Conservation (phyloP, 2,113 vertebrate genomes). For the Rhea americana region DNA sequence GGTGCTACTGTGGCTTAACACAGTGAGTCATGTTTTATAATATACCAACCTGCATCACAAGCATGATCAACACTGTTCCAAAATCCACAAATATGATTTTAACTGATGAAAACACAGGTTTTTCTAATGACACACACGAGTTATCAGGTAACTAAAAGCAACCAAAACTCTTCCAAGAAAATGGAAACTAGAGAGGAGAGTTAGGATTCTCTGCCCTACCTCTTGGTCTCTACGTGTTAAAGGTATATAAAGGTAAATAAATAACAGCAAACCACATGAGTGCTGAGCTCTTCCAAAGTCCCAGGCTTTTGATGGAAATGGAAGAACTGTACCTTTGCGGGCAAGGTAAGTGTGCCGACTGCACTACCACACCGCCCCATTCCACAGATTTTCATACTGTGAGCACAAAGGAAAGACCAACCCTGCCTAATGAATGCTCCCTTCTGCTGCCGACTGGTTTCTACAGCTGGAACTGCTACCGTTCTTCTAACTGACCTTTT, state of each 20-base stretch:
- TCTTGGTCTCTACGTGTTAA: not conserved
- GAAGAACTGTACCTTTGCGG: not conserved
- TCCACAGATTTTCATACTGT: not conserved
- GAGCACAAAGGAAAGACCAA: not conserved
- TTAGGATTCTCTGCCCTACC: not conserved
- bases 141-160: not conserved
- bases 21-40: not conserved
- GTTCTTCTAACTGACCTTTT: not conserved
- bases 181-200: not conserved
- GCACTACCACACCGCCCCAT: not conserved
- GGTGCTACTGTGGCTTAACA: not conserved
- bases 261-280: not conserved
- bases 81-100: not conserved
- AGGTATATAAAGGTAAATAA: fast-evolving
- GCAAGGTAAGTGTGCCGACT: not conserved
- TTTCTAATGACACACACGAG: not conserved
- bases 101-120: not conserved
- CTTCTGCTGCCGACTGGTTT: not conserved
- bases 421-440: not conserved
- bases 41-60: not conserved
- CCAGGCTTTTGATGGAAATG: not conserved
- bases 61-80: not conserved
- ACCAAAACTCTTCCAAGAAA: not conserved
- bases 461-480: not conserved
- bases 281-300: not conserved